Evolutionary conservation across 2,797 vertebrate species (phyloP), one percentile per base, ranked within the genome.

Genomic region (Peromyscus aztecus): DNA sequence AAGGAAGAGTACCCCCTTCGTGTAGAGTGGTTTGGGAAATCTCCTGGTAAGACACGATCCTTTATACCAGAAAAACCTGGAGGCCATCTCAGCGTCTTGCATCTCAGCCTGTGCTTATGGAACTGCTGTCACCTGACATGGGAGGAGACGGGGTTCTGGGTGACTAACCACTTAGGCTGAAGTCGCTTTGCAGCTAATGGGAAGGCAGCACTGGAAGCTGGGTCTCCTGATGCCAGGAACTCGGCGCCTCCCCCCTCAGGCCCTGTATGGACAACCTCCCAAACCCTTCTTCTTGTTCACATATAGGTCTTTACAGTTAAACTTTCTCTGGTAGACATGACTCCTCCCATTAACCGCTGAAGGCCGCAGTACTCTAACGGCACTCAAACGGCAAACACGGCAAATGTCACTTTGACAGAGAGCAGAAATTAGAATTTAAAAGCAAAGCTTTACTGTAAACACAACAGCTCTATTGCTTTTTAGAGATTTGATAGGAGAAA

Each of bases 151-250:
- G n/a, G 34, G 49, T 52, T 55, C 34, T 16, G 49, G 13, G 34
- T 11, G 49, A 40, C 34, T 21, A 29, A 29, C 5, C 40, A 76
- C 19, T 37, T 13, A 46, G 29, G 10, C 19, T 0, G 3, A 34
- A 3, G 27, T 34, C 73, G 78, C 73, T 9, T 3, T 29, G 67
- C 6, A 78, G 61, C 2, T n/a, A 12, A 21, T 19, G 65, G 40
- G 16, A 27, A 52, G 46, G 40, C 16, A 1, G 2, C 0, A 1
- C 12, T 4, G 19, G 27, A 46, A 6, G 49, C 21, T 13, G 2
- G 9, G 67, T 17, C 43, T 73, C 34, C 8, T 0, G 34, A 55
- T 4, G 16, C 10, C 4, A 10, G 37, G 55, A 11, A 1, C 10
- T 27, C 7, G 34, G 2, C 12, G 17, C 29, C 27, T 23, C 34